Base-by-base conservation (phyloP, 2,888 invertebrate species). In the Oscheius onirici region DNA sequence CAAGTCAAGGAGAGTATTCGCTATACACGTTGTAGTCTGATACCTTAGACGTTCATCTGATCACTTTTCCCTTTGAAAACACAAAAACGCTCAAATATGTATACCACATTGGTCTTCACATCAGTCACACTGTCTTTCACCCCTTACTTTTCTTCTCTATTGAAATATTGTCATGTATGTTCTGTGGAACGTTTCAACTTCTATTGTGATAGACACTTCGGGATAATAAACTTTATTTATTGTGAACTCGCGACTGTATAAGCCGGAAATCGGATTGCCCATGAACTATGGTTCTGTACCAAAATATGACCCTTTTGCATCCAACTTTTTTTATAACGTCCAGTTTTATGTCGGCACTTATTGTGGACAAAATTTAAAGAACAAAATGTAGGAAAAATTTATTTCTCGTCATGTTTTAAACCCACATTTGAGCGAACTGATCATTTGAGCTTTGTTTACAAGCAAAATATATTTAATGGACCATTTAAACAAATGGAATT, bases 71-170 rank as follows among this genome's bases (percentile, higher is more conserved):
- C 60, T 74, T 66, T 49, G 66, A 40, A 20, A 63, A 41, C 41
- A 28, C 20, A 44, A 46, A 55, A 55, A 11, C 46, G 63, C 63
- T 63, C 63, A 69, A 65, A 34, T 65, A 44, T 69, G 78, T 78
- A 78, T 72, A 73, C 78, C 78, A 78, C 76, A 78, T 78, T 78
- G 78, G 78, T 76, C 61, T 41, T 58, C 58, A 41, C n/a, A 20
- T 61, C 65, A 54, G 46, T 44, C 22, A 54, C 40, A 22, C 13
- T 22, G 17, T 60, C n/a, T 69, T 44, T 60, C 58, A 28, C 58
- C 44, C 49, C 20, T 41, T 41, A 15, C 20, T 15, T 22, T 58
- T n/a, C n/a, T n/a, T n/a, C n/a, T n/a, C n/a, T n/a, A n/a, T n/a
- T 41, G 40, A 55, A n/a, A 34, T 34, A 34, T 34, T 34, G 34